Evolutionary conservation across 2,888 invertebrate species (phyloP).

Genomic region (Eudasyphora cyanicolor): DNA sequence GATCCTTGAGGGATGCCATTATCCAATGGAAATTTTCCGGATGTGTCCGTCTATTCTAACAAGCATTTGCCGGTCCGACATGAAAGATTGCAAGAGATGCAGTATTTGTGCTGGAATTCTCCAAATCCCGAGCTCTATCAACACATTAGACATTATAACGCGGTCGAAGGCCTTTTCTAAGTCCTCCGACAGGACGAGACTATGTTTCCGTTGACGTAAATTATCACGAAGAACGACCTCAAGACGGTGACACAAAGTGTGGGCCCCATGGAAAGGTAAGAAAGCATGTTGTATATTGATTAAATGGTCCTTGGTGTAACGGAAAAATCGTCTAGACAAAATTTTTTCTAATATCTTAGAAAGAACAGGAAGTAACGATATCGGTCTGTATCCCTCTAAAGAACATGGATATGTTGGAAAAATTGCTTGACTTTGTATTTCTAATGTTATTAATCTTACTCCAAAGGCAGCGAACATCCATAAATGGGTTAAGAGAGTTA

Average conservation of each 20-base stretch:
- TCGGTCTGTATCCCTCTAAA: background rate
- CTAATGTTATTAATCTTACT: constrained; percentile 38
- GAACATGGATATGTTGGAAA: constrained; percentile 2
- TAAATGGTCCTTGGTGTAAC: background rate
- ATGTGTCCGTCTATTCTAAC: background rate
- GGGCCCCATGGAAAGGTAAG: background rate
- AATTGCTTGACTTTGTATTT: background rate
- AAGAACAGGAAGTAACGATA: background rate
- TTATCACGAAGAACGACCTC: too few relatives aligned
- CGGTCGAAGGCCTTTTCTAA: too few relatives aligned
- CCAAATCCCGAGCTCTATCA: background rate
- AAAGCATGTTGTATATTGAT: background rate
- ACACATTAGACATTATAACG: background rate
- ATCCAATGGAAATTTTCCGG: background rate
- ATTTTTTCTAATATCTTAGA: background rate
- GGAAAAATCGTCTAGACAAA: background rate
- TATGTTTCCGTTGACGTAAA: too few relatives aligned
- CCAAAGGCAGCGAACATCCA: constrained; percentile 24
- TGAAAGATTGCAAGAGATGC: background rate
- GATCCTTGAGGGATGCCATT: background rate
- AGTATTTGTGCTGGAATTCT: background rate
- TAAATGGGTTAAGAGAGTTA: too few relatives aligned
- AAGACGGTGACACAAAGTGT: too few relatives aligned
- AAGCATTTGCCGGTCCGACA: background rate
- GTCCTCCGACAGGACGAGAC: too few relatives aligned